Percentiles rank a stretch among this genome's conserved stretches.
Conservation (phyloP, 2,113 vertebrate genomes). For the Asarcornis scutulata region DNA sequence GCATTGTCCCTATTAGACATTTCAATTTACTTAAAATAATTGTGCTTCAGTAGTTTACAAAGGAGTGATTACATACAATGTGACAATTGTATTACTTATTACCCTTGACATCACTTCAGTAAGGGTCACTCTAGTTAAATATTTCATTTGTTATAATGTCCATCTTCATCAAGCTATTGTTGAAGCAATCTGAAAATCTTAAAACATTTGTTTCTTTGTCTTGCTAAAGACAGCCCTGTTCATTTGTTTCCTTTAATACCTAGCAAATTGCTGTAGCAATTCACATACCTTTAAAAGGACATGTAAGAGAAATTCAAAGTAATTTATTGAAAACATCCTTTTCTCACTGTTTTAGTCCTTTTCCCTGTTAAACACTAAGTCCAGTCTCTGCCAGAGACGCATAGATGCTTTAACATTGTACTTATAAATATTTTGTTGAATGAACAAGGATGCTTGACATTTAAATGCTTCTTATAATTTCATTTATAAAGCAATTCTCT, state of each 20-base stretch:
- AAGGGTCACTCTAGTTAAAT: slow-evolving; percentile 58
- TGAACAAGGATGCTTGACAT: slow-evolving; percentile 9
- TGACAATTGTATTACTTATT: slow-evolving; percentile 63
- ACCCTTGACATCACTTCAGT: slow-evolving; percentile 56
- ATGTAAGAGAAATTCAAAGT: slow-evolving; percentile 1
- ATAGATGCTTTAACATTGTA: slow-evolving; percentile 4
- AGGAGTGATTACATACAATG: slow-evolving; percentile 53
- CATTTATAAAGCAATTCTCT: slow-evolving; percentile 19
- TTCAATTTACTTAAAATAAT: slow-evolving; percentile 54
- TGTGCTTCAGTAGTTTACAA: slow-evolving; percentile 47
- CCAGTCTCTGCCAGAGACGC: not conserved
- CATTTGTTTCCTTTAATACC: slow-evolving; percentile 46
- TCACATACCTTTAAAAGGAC: slow-evolving; percentile 10
- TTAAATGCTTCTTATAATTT: slow-evolving; percentile 33
- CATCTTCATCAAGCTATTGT: slow-evolving; percentile 59
- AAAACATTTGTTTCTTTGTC: slow-evolving; percentile 52
- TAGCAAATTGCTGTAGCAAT: slow-evolving; percentile 35
- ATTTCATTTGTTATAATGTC: slow-evolving; percentile 58
- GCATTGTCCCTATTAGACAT: slow-evolving; percentile 11
- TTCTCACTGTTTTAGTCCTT: slow-evolving; percentile 13
- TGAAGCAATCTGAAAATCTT: slow-evolving; percentile 47
- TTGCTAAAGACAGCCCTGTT: not conserved
- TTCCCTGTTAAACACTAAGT: not conserved
- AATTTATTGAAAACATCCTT: slow-evolving; percentile 27
- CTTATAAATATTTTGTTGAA: slow-evolving; percentile 44